Evolutionary conservation across 2,888 invertebrate species (phyloP).

Genomic region (Notocelia uddmanniana): DNA sequence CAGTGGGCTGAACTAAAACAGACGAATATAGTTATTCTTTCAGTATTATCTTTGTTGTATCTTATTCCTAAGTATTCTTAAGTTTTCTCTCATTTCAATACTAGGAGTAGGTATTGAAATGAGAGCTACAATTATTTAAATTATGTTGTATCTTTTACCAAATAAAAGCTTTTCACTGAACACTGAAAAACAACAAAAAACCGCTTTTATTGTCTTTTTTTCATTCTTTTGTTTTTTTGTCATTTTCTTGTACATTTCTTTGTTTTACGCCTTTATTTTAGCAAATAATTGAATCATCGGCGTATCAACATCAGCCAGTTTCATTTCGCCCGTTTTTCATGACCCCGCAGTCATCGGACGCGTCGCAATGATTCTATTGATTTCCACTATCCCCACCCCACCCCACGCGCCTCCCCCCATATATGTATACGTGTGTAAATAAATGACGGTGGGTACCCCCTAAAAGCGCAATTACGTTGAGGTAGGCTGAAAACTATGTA

Average conservation of each 20-base stretch:
- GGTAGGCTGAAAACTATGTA: slow-evolving; percentile 43
- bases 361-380: slow-evolving; percentile 82
- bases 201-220: too few species aligned
- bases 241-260: background rate
- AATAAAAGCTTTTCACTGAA: too few species aligned
- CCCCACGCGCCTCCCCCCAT: slow-evolving; percentile 48
- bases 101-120: too few species aligned
- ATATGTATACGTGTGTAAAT: slow-evolving; percentile 47
- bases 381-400: slow-evolving; percentile 66
- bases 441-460: slow-evolving; percentile 53
- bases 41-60: too few species aligned
- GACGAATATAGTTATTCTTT: too few species aligned
- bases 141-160: too few species aligned
- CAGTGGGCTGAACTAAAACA: background rate
- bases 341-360: slow-evolving; percentile 64
- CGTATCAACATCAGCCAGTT: background rate
- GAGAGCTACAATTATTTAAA: too few species aligned
- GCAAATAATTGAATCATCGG: background rate
- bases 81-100: too few species aligned
- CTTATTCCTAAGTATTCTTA: too few species aligned
- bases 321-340: slow-evolving; percentile 27
- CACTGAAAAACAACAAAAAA: too few species aligned
- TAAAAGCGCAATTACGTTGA: slow-evolving; percentile 50
- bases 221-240: background rate
- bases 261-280: background rate